phyloP scores from a whole-genome alignment of 2,797 vertebrate species.

The Esox masquinongy region DNA sequence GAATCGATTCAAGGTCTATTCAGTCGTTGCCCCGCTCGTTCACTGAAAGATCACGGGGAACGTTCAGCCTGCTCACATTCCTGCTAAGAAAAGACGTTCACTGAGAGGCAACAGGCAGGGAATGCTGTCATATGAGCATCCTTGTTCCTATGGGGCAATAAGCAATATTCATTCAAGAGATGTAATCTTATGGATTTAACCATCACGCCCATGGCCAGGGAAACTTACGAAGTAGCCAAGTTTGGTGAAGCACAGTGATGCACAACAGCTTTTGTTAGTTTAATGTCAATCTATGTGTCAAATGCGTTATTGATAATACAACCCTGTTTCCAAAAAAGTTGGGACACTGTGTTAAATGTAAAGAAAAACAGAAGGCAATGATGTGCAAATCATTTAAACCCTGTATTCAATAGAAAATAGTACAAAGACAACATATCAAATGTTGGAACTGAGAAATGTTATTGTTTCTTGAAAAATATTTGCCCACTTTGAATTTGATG shows the following conservation, averaged over 20 bases:
- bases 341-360: too few relatives aligned
- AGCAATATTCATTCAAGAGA: background rate
- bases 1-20: background rate
- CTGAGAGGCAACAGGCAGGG: background rate
- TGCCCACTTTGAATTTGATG: too few relatives aligned
- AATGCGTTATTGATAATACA: too few relatives aligned
- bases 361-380: too few relatives aligned
- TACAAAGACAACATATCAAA: too few relatives aligned
- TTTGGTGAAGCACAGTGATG: background rate
- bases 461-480: too few relatives aligned
- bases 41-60: background rate
- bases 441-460: too few relatives aligned
- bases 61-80: background rate
- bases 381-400: too few relatives aligned
- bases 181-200: background rate
- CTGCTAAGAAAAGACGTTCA: background rate
- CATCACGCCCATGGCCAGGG: background rate
- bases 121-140: slow-evolving; percentile 3
- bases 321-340: too few relatives aligned
- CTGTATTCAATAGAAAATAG: too few relatives aligned
- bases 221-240: background rate
- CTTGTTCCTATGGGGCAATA: background rate
- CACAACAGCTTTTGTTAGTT: background rate
- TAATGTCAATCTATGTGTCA: background rate
- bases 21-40: background rate